These are phyloP conservation scores for Apodemia zela DNA, from an alignment of 2,888 invertebrate species.

Conservation along the genomic window DNA sequence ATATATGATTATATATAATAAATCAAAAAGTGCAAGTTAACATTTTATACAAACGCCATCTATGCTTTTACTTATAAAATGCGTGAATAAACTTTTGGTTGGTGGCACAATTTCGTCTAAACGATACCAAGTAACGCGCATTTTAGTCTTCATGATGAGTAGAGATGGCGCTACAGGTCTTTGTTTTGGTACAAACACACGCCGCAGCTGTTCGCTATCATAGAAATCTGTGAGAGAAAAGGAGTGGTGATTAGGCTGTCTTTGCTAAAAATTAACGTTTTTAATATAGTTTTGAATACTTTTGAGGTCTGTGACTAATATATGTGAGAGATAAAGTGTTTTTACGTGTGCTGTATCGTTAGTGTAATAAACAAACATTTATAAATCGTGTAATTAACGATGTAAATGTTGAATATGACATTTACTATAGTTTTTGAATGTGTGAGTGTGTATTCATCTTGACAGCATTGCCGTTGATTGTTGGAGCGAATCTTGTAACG, in stretches of 20 bases:
- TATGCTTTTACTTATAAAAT: conserved; percentile 26
- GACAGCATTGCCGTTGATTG: conserved; percentile 71
- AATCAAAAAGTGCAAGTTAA: neutral
- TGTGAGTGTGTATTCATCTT: conserved; percentile 60
- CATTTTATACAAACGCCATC: conserved; percentile 38
- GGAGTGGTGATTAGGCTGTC: conserved; percentile 78
- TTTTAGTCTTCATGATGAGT: neutral
- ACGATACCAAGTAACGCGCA: neutral
- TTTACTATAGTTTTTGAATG: conserved; percentile 66
- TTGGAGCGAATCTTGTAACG: conserved; percentile 76
- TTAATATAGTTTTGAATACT: conserved; percentile 65
- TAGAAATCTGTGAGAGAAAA: conserved; percentile 77
- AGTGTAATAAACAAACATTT: conserved; percentile 54
- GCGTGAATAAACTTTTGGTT: neutral
- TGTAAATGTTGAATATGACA: conserved; percentile 76
- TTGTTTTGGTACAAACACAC: conserved; percentile 73
- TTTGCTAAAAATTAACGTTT: conserved; percentile 68
- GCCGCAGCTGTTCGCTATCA: conserved; percentile 80
- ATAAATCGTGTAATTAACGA: conserved; percentile 64
- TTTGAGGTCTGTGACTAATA: conserved; percentile 49
- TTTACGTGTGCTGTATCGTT: conserved; percentile 58
- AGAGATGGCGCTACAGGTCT: conserved; percentile 62
- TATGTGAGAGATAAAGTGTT: conserved; percentile 54
- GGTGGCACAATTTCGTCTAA: neutral
- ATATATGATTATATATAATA: no score